A percentile compares a stretch with the other conserved stretches of the same genome.
Conservation (phyloP, 2,113 vertebrate species). For the Oryzias celebensis region DNA sequence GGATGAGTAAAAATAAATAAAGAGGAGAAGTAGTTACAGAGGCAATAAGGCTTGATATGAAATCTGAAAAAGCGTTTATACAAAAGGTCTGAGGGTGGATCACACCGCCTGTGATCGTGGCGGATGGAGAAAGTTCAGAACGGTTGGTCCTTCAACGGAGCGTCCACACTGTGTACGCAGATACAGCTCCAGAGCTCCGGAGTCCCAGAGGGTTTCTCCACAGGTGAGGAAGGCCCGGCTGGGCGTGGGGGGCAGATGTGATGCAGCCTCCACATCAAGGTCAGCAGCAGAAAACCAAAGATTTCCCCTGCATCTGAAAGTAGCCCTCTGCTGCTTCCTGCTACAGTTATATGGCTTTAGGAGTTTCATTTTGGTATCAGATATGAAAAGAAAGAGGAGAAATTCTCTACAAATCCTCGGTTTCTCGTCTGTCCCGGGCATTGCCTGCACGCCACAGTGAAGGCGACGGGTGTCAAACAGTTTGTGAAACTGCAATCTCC, state of each 20-base stretch:
- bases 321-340: constrained; percentile 57
- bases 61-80: constrained; percentile 65
- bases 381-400: constrained; percentile 48
- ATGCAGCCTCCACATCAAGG: constrained; percentile 45
- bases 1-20: constrained; percentile 70
- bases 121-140: constrained; percentile 65
- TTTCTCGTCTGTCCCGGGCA: constrained; percentile 32
- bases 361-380: constrained; percentile 76
- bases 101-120: constrained; percentile 34
- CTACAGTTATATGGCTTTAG: constrained; percentile 79
- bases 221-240: background rate
- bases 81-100: constrained; percentile 46
- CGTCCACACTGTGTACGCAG: constrained; percentile 24
- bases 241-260: constrained; percentile 29
- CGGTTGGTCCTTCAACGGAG: constrained; percentile 83
- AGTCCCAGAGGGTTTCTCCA: constrained; percentile 17
- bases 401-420: constrained; percentile 22
- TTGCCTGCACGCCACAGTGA: constrained; percentile 37
- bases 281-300: constrained; percentile 39
- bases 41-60: constrained; percentile 88
- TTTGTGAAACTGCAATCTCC: constrained; percentile 50
- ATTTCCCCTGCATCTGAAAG: constrained; percentile 42
- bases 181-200: constrained; percentile 10
- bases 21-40: constrained; percentile 62
- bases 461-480: constrained; percentile 41